A percentile compares a stretch with the other conserved stretches of the same genome.
Evolutionary conservation across 2,113 vertebrate species (phyloP).

Genomic region (Amazona guildingii): DNA sequence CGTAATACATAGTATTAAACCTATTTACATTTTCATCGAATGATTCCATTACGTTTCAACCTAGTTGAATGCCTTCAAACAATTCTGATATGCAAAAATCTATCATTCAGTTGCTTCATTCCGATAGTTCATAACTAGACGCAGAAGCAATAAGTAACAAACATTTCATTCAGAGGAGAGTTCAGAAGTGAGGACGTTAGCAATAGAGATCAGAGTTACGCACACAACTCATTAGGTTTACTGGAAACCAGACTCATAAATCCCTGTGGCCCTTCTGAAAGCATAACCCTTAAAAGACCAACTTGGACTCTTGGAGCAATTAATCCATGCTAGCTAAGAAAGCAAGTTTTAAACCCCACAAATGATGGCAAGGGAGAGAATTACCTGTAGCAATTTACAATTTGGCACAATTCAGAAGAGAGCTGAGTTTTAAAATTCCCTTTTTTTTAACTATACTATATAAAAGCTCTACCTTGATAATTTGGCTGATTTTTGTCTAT

Average conservation of each 20-base stretch:
- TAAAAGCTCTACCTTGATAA: constrained; percentile 75
- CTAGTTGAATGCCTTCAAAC: constrained; percentile 40
- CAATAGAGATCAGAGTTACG: background rate
- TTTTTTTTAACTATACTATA: background rate
- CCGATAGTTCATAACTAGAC: background rate
- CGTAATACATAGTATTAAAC: background rate
- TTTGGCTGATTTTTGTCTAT: constrained; percentile 75
- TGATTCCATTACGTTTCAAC: background rate
- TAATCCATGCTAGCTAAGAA: constrained; percentile 10
- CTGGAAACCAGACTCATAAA: constrained; percentile 37
- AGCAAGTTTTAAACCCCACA: background rate
- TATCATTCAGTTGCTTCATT: constrained; percentile 7
- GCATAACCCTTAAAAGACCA: background rate
- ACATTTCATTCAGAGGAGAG: constrained; percentile 1
- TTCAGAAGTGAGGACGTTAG: background rate
- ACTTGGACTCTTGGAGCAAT: background rate
- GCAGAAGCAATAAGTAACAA: background rate
- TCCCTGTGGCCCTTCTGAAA: background rate
- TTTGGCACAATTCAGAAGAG: constrained; percentile 40
- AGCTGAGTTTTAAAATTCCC: background rate
- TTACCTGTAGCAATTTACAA: background rate
- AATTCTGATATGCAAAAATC: constrained; percentile 35
- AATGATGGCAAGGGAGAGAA: background rate
- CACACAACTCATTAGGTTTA: constrained; percentile 38
- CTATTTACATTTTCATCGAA: constrained; percentile 45